Conservation (phyloP, 2,888 invertebrate species). For the Notodonta dromedarius region DNA sequence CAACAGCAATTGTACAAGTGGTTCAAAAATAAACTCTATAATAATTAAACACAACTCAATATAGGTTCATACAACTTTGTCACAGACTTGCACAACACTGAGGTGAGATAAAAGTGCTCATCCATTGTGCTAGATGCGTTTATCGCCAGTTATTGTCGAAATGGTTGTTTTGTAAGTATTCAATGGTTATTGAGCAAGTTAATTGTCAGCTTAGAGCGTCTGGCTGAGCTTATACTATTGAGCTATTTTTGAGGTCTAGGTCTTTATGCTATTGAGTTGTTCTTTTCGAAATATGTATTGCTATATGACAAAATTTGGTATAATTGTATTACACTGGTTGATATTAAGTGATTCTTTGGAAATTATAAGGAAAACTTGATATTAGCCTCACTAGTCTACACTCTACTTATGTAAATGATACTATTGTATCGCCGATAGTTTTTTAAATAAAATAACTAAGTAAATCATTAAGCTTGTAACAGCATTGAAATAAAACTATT, state of each 20-base stretch:
- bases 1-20: background rate
- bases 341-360: no score
- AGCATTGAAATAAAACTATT: no score
- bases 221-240: slow-evolving; percentile 1
- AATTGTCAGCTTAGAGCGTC: slow-evolving; percentile 4
- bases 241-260: background rate
- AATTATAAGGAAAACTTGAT: no score
- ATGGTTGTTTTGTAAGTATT: background rate
- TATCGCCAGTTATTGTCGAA: slow-evolving; percentile 1
- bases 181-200: slow-evolving; percentile 5
- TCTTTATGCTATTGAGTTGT: background rate
- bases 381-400: no score
- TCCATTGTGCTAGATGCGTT: slow-evolving; percentile 4
- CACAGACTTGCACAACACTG: background rate
- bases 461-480: no score
- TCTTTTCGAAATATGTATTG: background rate
- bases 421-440: no score
- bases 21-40: background rate
- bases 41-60: background rate
- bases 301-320: background rate
- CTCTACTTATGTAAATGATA: no score
- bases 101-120: background rate
- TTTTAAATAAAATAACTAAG: no score
- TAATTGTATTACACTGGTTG: background rate
- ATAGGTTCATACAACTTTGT: background rate